Conservation (phyloP, 2,888 invertebrate genomes). For the Cheiracanthium punctorium region DNA sequence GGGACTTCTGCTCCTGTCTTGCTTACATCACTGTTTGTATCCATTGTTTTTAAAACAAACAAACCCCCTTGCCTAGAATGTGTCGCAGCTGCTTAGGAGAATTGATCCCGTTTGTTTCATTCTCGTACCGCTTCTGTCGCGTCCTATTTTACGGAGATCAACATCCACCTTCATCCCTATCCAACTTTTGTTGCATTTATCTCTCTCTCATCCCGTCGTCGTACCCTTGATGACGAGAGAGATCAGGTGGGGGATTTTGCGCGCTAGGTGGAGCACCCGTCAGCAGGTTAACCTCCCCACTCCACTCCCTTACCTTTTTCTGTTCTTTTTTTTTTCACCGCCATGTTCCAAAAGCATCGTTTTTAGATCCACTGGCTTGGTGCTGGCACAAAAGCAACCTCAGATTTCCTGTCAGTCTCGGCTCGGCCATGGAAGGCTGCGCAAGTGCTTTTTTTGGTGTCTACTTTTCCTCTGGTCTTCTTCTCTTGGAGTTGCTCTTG, state of each 20-base stretch:
- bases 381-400: neutral
- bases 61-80: too few relatives aligned
- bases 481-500: neutral
- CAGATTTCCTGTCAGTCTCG: neutral
- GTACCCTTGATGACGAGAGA: constrained; percentile 11
- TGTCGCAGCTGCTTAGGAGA: too few relatives aligned
- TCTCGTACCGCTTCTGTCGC: neutral
- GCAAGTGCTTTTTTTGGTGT: neutral
- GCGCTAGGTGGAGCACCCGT: constrained; percentile 47
- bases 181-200: neutral
- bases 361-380: neutral
- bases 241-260: constrained; percentile 26
- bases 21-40: too few relatives aligned
- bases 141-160: neutral
- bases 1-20: too few relatives aligned
- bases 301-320: too few relatives aligned
- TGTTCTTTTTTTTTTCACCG: neutral
- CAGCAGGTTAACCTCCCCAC: neutral
- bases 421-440: neutral
- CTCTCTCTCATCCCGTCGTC: neutral
- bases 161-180: neutral
- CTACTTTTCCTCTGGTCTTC: neutral
- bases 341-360: neutral
- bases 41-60: too few relatives aligned
- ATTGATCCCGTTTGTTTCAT: too few relatives aligned